Evolutionary conservation across 2,113 vertebrate genomes (phyloP), one percentile per base, ranked within the genome.

Genomic region (Pseudolaguvia tuberculata): DNA sequence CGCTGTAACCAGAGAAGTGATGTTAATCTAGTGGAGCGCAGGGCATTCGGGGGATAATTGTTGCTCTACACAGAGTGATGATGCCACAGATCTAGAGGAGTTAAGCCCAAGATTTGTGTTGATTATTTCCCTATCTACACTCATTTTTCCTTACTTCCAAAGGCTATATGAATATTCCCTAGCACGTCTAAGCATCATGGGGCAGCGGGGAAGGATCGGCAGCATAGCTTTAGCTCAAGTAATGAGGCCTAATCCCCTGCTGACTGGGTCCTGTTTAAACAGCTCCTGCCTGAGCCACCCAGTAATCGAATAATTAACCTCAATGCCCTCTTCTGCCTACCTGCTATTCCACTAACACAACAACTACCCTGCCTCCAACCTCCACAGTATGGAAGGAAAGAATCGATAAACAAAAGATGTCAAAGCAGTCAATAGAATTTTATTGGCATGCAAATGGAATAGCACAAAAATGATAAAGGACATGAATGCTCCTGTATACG

Each of bases 241-340:
- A 98, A 97, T 95, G 95, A 95, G 94, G 93, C 94, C 93, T 94
- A 95, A 96, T 96, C 93, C 89, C 92, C 90, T 86, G 92, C 94
- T 93, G 93, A 94, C 92, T 90, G 86, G 80, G 82, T 85, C 89
- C 90, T 92, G 93, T 92, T 89, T 90, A 90, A 93, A 93, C 78
- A 91, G 93, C 93, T 94, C 85, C 91, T 85, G 90, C 86, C 89
- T 89, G 93, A 93, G 94, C 93, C 92, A 91, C 92, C 88, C 90
- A 89, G 94, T 98, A 97, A 98, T 97, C 87, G 94, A 95, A 94
- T 98, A 96, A 98, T 99, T 99, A 99, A 99, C 96, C 96, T 91
- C 79, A 67, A 8, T 58, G 92, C 91, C 91, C 90, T 86, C 81
- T 90, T 71, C 79, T 85, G 83, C 84, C 84, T 84, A 81, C 73